Percentiles rank a stretch among this genome's conserved stretches.
phyloP scores from a whole-genome alignment of 1,140 invertebrate species.

The Sminthurides bifidus region DNA sequence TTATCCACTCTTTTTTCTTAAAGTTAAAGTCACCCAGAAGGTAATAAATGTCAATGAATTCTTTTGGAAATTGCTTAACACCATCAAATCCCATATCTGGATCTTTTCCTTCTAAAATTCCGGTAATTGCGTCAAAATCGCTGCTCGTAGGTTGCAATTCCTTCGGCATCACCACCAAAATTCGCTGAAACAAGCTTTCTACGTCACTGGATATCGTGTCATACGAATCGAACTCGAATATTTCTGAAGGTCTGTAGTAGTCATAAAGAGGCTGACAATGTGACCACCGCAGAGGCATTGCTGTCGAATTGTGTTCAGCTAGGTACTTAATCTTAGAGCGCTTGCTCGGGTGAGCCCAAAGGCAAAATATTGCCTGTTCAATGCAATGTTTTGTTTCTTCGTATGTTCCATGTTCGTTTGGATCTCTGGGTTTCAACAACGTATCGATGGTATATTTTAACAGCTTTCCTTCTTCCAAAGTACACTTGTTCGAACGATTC shows the following conservation, averaged over 20 bases:
- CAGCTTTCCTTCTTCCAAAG: constrained; percentile 58
- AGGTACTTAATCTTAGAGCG: constrained; percentile 55
- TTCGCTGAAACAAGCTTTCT: constrained; percentile 61
- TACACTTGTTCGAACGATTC: constrained; percentile 56
- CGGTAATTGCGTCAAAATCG: constrained; percentile 43
- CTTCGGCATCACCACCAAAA: constrained; percentile 57
- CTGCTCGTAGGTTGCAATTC: constrained; percentile 45
- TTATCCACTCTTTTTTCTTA: constrained; percentile 62
- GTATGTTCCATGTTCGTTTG: constrained; percentile 17
- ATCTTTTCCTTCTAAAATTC: constrained; percentile 52
- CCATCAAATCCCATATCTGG: constrained; percentile 36
- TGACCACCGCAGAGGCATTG: constrained; percentile 63
- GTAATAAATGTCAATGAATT: constrained; percentile 67
- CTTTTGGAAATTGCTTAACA: constrained; percentile 33
- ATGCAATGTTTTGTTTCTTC: constrained; percentile 49
- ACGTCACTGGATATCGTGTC: constrained; percentile 61
- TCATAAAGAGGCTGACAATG: constrained; percentile 64
- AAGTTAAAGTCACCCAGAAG: constrained; percentile 84
- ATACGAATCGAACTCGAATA: constrained; percentile 75
- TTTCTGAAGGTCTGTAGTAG: constrained; percentile 62
- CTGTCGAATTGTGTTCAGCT: constrained; percentile 61
- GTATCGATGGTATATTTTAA: constrained; percentile 63
- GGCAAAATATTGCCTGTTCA: constrained; percentile 78
- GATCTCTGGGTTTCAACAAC: constrained; percentile 48
- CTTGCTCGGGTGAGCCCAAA: constrained; percentile 73